phyloP scores from a whole-genome alignment of 2,113 vertebrate species.

The Nothocercus julius region DNA sequence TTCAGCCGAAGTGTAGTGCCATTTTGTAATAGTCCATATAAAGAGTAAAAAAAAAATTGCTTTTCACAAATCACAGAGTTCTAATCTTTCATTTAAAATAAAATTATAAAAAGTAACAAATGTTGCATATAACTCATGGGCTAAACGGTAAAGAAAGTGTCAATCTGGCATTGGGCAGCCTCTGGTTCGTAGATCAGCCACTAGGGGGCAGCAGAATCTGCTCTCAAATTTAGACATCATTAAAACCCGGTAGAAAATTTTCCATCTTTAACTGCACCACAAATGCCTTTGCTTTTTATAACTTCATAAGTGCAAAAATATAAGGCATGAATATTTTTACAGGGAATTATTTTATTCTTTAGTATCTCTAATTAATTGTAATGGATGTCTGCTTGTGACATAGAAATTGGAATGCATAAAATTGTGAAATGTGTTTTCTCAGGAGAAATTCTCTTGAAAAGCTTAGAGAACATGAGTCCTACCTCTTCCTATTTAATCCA shows the following conservation, averaged over 20 bases:
- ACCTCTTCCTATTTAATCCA: not conserved
- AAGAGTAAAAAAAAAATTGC: not conserved
- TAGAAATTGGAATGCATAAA: not conserved
- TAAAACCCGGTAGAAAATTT: not conserved
- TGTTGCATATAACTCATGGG: not conserved
- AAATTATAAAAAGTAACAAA: not conserved
- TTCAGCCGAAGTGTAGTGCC: not conserved
- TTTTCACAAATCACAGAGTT: not conserved
- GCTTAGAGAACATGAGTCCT: not conserved
- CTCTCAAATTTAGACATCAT: not conserved
- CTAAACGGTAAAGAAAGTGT: fast-evolving
- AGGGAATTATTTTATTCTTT: not conserved
- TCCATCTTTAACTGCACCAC: not conserved
- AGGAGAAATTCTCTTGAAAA: not conserved
- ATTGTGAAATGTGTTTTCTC: not conserved
- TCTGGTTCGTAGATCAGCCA: not conserved
- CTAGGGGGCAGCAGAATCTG: not conserved
- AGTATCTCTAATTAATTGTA: too few relatives aligned
- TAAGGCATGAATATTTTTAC: not conserved
- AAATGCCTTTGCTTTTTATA: not conserved
- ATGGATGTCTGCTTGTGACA: not conserved
- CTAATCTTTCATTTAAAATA: not conserved
- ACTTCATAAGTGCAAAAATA: not conserved
- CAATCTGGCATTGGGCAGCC: not conserved
- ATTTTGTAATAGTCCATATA: not conserved